Evolutionary conservation across 2,113 vertebrate species (phyloP).

Genomic region (Sceloporus tristichus): DNA sequence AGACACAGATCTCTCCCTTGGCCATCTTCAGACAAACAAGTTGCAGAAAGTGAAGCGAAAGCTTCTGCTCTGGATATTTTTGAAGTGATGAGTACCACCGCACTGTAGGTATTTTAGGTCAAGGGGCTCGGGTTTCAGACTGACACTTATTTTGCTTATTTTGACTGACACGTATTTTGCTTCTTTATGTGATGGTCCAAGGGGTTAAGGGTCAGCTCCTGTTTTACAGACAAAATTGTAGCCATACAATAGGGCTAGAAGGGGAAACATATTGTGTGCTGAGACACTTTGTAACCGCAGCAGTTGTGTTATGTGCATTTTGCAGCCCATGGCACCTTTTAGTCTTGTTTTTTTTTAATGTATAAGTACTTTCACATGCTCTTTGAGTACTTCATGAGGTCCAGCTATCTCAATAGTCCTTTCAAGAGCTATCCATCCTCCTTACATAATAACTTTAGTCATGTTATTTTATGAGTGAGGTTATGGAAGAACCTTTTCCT

Average conservation of each 20-base stretch:
- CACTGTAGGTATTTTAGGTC: background rate
- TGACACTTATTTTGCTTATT: too few relatives aligned
- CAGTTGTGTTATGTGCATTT: background rate
- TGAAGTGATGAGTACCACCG: background rate
- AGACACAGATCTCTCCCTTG: conserved; percentile 3
- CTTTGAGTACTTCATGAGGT: background rate
- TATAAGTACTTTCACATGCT: background rate
- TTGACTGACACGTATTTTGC: background rate
- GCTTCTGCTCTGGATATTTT: background rate
- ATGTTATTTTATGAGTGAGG: background rate
- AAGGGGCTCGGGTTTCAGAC: too few relatives aligned
- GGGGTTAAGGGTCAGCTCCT: background rate
- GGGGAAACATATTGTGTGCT: background rate
- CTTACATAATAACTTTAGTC: too few relatives aligned
- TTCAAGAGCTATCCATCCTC: background rate
- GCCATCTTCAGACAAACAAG: background rate
- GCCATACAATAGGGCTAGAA: background rate
- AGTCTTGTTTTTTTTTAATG: background rate
- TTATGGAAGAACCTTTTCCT: background rate
- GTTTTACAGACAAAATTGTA: background rate
- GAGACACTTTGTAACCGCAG: background rate
- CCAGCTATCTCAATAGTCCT: background rate
- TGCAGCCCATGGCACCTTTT: background rate
- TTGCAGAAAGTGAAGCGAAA: background rate
- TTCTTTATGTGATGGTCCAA: background rate